Evolutionary conservation across 64 coral and sea anemone species (phyloP), one percentile per base, ranked within the genome.

Genomic region (Porites australiensis): DNA sequence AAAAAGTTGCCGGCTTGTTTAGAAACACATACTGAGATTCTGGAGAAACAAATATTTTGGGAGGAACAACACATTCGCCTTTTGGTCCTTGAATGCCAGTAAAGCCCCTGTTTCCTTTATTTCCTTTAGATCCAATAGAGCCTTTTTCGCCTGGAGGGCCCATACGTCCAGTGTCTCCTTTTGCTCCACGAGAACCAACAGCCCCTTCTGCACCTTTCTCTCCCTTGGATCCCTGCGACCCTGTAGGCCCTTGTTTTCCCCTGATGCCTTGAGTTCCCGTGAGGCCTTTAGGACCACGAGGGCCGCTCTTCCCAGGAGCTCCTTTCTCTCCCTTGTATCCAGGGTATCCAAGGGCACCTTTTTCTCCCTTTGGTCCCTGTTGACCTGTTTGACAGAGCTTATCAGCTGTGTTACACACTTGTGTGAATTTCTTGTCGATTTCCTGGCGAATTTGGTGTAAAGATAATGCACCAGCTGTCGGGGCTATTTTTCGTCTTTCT

Each of bases 301-400:
- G 13, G 10, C 78, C 54, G 2, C 12, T 43, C 18, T 37, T 47
- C 37, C 58, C 58, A 62, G 78, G 20, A 11, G 14, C 78, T 16
- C 79, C 79, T 48, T 63, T 82, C 64, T 82, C 79, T 5, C 79
- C 79, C 13, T 81, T 44, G 77, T 61, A 81, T 13, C 77, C 77
- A 13, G 57, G 54, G 15, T 59, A 60, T 12, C 77, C 57, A 9
- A 45, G 77, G 2, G 53, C 52, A 13, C 76, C 52, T 12, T 18
- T n/a, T 23, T 79, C n/a, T 15, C 76, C 76, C 4, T 19, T 19
- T 6, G 77, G 77, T 37, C 77, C 77, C 22, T 13, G 77, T 22
- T 10, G 77, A 60, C 77, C 77, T 81, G 13, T 12, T 21, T 44
- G 77, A 21, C 77, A 81, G 44, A 61, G 8, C 23, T 45, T 81